Evolutionary conservation across 2,797 vertebrate species (phyloP), one percentile per base, ranked within the genome.

Genomic region (Xiphorhynchus erythropygius): DNA sequence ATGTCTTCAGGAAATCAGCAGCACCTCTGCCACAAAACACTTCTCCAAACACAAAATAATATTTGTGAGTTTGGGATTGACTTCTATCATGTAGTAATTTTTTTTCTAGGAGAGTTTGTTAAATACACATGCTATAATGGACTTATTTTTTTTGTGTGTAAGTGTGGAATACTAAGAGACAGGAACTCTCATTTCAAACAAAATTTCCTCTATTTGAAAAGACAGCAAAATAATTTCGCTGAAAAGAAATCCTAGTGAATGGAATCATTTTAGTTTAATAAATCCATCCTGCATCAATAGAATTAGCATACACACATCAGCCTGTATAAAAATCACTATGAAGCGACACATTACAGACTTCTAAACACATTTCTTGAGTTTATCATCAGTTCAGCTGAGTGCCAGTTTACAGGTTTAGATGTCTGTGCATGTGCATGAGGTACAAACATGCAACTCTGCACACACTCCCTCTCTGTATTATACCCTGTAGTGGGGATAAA

Each of bases 161-260:
- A 46, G 37, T 46, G 8, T 39, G 44, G 79, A 89, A 86, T 68
- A 68, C 10, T 37, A 52, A 67, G 52, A 90, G 21, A 56, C 32
- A 80, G 22, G 22, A 67, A 39, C 35, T 63, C 82, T 70, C 5
- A 0, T 77, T 85, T 85, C 84, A 87, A 84, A 73, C 39, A 70
- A 73, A 67, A 83, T 74, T 85, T 57, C 41, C 9, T 87, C 24
- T 55, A 52, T 90, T 86, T 93, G 70, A 88, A 37, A 65, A 89
- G 82, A 86, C 73, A 93, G 60, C n/a, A 93, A 73, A 90, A 88
- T 70, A 88, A 89, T 95, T 94, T 87, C 62, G 78, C 33, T 37
- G 67, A 22, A 57, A 64, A 82, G n/a, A 37, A 46, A 2, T 11
- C 7, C 39, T 23, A 27, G 33, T 53, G 44, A 41, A 74, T 1